Base-by-base conservation (phyloP, 2,113 vertebrate genomes). In the Indicator indicator region DNA sequence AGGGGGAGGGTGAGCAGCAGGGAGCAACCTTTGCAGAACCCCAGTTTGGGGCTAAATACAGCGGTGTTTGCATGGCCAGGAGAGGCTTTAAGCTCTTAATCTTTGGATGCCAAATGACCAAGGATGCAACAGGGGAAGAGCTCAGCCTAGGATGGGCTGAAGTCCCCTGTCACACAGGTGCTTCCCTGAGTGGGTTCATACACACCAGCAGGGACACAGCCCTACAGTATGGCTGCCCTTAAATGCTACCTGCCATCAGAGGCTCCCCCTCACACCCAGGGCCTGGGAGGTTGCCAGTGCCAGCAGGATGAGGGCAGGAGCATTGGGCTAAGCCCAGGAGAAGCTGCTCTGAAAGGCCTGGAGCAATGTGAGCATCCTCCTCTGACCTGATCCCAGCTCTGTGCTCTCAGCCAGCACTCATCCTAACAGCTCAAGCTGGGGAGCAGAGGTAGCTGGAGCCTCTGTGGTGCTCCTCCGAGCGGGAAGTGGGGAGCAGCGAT, bases 301-400 rank as follows among this genome's bases (percentile, higher is more conserved):
- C 88, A 63, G 55, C 0, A 6, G 63, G 40, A 91, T 73, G 68
- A 88, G 83, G 42, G 46, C 3, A 17, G 62, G 13, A 87, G 17
- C 3, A 1, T 4, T 44, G 6, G 58, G 74, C 63, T 87, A 63
- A 87, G 73, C 18, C 52, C 1, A 1, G 27, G 73, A 94, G 44
- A 77, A 92, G 91, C 91, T 96, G 79, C 94, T 95, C 94, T 90
- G 85, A 93, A 95, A 95, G 87, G 89, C 85, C 85, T 65, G 79
- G 60, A 91, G 62, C 72, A 55, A 74, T 2, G 3, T 5, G 59
- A 88, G 46, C 84, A 74, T 56, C 72, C 56, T 74, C 60, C 72
- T 81, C 75, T 26, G 75, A 85, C 44, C 78, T 79, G 64, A 73
- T 11, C 60, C 82, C 92, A 78, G 89, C 56, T n/a, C 68, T 63